These are phyloP conservation scores for Actenoides lindsayi DNA, from an alignment of 2,113 vertebrate genomes.

Conservation along the genomic window DNA sequence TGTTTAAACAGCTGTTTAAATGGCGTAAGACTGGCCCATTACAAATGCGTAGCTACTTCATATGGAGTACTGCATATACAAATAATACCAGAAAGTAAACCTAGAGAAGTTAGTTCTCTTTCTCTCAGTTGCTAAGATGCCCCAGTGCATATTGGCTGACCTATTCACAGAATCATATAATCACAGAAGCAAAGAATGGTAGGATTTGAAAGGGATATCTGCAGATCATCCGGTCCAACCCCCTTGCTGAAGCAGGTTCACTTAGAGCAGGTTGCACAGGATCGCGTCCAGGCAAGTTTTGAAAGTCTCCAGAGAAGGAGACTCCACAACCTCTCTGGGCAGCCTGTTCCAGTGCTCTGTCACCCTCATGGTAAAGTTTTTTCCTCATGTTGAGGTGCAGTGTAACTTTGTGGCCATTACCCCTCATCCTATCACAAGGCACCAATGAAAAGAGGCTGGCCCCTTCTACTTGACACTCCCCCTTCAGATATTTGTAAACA, in stretches of 20 bases:
- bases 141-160: background rate
- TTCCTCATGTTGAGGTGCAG: too few relatives aligned
- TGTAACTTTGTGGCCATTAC: too few relatives aligned
- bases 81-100: background rate
- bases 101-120: background rate
- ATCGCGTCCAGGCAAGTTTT: background rate
- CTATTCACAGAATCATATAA: background rate
- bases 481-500: too few relatives aligned
- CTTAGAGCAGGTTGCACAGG: background rate
- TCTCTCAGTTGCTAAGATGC: background rate
- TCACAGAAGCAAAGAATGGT: background rate
- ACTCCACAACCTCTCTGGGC: background rate
- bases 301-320: background rate
- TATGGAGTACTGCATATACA: background rate
- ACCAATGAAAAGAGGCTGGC: too few relatives aligned
- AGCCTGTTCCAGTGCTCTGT: background rate
- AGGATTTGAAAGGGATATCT: background rate
- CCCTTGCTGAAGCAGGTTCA: background rate
- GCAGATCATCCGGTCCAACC: background rate
- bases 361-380: background rate
- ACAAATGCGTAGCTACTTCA: background rate
- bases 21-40: background rate
- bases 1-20: background rate
- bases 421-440: too few relatives aligned
- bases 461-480: too few relatives aligned